phyloP scores from a whole-genome alignment of 2,113 vertebrate species.

The Tylochromis polylepis region DNA sequence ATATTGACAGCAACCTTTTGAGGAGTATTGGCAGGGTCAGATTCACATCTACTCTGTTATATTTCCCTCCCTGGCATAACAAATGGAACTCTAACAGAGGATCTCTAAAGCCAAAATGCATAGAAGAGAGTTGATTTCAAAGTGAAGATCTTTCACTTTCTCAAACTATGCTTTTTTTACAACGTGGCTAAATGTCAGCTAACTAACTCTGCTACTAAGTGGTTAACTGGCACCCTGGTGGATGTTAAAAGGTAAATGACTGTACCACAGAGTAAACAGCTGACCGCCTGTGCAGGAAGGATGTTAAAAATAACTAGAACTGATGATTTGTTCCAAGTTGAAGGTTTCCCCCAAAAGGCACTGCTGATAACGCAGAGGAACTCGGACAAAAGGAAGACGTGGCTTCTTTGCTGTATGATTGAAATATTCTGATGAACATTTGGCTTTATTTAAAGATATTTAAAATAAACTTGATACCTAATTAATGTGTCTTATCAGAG shows the following conservation, averaged over 20 bases:
- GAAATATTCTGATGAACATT: background rate
- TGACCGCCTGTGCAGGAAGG: background rate
- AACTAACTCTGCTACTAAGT: background rate
- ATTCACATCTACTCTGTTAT: background rate
- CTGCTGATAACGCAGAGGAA: background rate
- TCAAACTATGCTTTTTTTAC: background rate
- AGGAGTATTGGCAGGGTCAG: background rate
- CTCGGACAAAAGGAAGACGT: background rate
- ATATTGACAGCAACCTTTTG: background rate
- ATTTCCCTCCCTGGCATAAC: background rate
- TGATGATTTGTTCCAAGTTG: background rate
- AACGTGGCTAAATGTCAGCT: background rate
- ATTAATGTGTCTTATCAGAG: background rate
- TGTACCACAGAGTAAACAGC: background rate
- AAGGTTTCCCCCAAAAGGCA: background rate
- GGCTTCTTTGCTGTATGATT: background rate
- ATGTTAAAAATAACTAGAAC: background rate
- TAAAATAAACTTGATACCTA: background rate
- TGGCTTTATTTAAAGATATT: background rate
- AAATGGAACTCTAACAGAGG: rapidly evolving
- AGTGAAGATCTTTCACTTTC: background rate
- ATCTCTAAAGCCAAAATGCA: background rate
- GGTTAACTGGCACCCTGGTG: background rate
- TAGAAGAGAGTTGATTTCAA: background rate
- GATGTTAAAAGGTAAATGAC: background rate